Evolutionary conservation across 2,113 vertebrate genomes (phyloP), one percentile per base, ranked within the genome.

Genomic region (Tragelaphus imberbis): DNA sequence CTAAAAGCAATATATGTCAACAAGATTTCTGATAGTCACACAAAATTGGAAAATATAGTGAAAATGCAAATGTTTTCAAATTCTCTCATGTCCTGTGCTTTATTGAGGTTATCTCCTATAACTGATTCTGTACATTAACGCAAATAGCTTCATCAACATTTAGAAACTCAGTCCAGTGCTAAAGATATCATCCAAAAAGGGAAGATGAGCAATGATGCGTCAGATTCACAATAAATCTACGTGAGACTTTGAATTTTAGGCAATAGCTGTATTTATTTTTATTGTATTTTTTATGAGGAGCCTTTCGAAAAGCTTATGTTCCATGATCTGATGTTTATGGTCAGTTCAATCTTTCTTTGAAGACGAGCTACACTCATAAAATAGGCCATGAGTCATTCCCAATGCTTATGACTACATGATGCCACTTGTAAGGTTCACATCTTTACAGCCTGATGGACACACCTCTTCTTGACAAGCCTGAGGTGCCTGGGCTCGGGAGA

Each of bases 291-390:
- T 98, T 98, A 97, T 95, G 96, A 97, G 97, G 61, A 96, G 80
- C 51, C 90, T 98, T 98, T 98, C 87, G 49, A 95, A 96, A 97
- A 98, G 90, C 97, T 98, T 96, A 95, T 96, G 94, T 95, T 96
- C 97, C 94, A 95, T 97, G 95, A 97, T 96, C 84, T 96, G 95
- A 94, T 97, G 97, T 97, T 97, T 97, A 98, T 94, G 98, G 95
- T 97, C 96, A 98, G 96, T 91, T 94, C 85, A 98, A 98, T 98
- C 96, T 98, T 96, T 90, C 98, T 98, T 98, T 99, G 98, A 98
- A 98, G 98, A 97, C 97, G 98, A 98, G 94, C 96, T 98, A 94
- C 89, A 98, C 97, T 98, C 98, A 98, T 98, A 97, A 97, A 97
- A 89, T 98, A 97, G 98, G 97, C 98, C 95, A 92, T 99, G 98